Percentiles rank a stretch among this genome's conserved stretches.
These are phyloP conservation scores for Apteryx mantelli DNA, from an alignment of 2,113 vertebrate species.

Conservation along the genomic window DNA sequence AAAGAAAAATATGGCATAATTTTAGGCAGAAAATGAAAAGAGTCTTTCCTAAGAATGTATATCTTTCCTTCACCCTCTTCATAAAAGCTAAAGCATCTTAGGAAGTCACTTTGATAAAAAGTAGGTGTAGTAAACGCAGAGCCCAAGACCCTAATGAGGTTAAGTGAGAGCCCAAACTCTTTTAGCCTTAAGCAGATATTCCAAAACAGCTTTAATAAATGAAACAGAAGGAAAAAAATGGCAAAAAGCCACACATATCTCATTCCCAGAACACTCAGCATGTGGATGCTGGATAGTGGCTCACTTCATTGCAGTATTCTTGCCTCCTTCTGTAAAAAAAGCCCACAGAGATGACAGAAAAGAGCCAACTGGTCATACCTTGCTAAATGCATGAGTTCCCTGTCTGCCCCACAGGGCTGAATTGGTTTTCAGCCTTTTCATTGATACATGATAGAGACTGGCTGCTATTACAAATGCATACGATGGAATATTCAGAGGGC, in stretches of 20 bases:
- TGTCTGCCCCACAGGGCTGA: not conserved
- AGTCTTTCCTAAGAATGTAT: not conserved
- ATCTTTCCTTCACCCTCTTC: not conserved
- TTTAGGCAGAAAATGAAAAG: conserved; percentile 17
- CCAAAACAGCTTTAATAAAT: conserved; percentile 23
- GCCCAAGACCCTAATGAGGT: conserved; percentile 1
- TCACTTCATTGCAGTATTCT: not conserved
- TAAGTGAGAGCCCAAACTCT: conserved; percentile 29
- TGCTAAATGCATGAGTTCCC: not conserved
- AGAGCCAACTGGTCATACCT: not conserved
- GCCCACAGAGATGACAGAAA: not conserved
- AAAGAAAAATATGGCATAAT: not conserved
- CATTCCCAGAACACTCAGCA: not conserved
- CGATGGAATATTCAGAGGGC: not conserved
- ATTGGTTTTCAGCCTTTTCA: not conserved
- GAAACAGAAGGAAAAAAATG: not conserved
- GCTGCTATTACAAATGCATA: not conserved
- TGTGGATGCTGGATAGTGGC: not conserved
- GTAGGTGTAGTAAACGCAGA: conserved; percentile 5
- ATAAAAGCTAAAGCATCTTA: not conserved
- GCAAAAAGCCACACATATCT: not conserved
- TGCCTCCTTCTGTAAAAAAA: not conserved
- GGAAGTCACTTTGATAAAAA: conserved; percentile 19
- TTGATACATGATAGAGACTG: not conserved
- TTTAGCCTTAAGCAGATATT: conserved; percentile 37